Percentiles rank a stretch among this genome's conserved stretches.
phyloP scores from a whole-genome alignment of 2,113 vertebrate genomes.

The Gavia stellata region DNA sequence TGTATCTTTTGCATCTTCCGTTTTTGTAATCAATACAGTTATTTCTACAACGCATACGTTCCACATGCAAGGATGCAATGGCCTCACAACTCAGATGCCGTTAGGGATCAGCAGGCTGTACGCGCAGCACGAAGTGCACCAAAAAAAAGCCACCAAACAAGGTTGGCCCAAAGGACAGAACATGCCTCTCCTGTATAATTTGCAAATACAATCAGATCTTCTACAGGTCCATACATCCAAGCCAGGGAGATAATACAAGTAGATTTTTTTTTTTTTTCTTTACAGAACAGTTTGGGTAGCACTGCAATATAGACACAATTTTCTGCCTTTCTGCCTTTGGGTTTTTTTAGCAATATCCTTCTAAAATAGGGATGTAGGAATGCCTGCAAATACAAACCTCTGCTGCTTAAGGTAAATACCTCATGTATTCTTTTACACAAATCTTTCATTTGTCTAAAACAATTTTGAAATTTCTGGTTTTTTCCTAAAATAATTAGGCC shows the following conservation, averaged over 20 bases:
- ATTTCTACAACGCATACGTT: neutral
- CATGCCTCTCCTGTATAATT: neutral
- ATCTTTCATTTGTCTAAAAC: neutral
- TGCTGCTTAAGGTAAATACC: neutral
- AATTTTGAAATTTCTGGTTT: neutral
- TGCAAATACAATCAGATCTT: neutral
- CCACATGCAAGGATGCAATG: neutral
- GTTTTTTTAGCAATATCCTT: neutral
- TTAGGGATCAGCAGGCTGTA: neutral
- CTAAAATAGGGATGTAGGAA: neutral
- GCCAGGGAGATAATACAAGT: neutral
- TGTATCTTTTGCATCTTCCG: neutral
- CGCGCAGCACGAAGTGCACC: fast-evolving
- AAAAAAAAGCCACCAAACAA: neutral
- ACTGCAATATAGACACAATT: neutral
- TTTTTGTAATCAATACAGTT: neutral
- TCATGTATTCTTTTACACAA: neutral
- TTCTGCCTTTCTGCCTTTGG: neutral
- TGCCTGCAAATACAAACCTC: neutral
- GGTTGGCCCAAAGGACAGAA: neutral
- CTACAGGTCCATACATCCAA: neutral
- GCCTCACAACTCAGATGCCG: neutral
- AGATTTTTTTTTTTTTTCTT: neutral
- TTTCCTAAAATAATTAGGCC: neutral
- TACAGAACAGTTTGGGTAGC: neutral